Evolutionary conservation across 2,888 invertebrate species (phyloP), one percentile per base, ranked within the genome.

Genomic region (Sinopyrophorus schimmeli): DNA sequence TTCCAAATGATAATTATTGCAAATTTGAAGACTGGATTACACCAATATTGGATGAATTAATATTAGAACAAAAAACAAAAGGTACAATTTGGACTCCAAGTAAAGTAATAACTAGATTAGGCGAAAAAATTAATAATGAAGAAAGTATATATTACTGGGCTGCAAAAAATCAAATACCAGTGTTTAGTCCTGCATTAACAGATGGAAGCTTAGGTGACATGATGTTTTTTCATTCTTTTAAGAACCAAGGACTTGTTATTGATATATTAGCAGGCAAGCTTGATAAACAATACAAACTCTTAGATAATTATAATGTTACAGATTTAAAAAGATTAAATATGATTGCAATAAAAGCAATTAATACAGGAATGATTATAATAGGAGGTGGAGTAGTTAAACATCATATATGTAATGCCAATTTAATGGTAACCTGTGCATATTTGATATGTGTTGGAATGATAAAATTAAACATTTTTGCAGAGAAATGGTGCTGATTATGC

Each of bases 1-100:
- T 98, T 0, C 99, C 99, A 1, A 99, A 99, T 76, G 87, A 94
- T 63, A 99, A 99, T 75, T 99, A 99, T 71, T 98, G 98, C 67
- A 80, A 84, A 60, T 99, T 99, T 76, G 97, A 99, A 74, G 91
- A 95, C 67, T 99, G 98, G 98, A 79, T 96, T 0, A 92, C 89
- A 76, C 99, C 99, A 0, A 79, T 93, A 53, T 77, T 99, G 2
- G 90, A 97, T 67, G 83, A 87, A 70, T 89, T 99, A 89, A 71
- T 97, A 4, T 74, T 80, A 26, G 95, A 98, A 68, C 98, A 99
- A 71, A 82, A 84, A 42, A 76, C 79, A 47, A 82, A 85, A 57
- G 80, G 81, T 2, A 77, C 74, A 0, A 68, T 89, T 1, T 99
- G 99, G 98, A 90, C 93, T 1, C 99, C 99, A 0, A 93, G 92